Percentiles rank a stretch among this genome's conserved stretches.
Conservation (phyloP, 2,888 invertebrate species). For the Congeria kusceri region DNA sequence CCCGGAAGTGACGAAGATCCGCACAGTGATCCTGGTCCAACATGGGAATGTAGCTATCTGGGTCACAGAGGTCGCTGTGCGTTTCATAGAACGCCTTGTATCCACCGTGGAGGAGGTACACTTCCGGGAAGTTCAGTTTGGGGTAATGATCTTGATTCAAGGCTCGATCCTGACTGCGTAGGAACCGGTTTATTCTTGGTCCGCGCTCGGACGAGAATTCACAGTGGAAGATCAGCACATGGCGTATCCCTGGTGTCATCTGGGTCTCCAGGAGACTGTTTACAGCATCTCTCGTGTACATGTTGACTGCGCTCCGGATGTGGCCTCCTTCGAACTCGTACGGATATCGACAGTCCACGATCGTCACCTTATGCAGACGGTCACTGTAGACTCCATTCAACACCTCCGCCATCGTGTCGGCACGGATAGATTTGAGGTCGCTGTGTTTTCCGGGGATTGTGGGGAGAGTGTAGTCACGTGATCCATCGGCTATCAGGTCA, state of each 20-base stretch:
- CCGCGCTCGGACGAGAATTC: slow-evolving; percentile 59
- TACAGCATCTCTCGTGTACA: slow-evolving; percentile 47
- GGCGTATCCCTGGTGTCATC: slow-evolving; percentile 23
- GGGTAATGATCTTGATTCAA: slow-evolving; percentile 93
- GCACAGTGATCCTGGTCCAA: slow-evolving; percentile 91
- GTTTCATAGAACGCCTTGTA: neutral
- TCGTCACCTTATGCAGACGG: slow-evolving; percentile 15
- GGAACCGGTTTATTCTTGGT: slow-evolving; percentile 49
- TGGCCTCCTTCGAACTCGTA: slow-evolving; percentile 47
- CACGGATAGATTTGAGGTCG: slow-evolving; percentile 78
- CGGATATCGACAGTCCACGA: slow-evolving; percentile 49
- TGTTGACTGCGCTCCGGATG: slow-evolving; percentile 39
- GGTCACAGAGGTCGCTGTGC: slow-evolving; percentile 87
- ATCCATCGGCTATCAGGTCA: slow-evolving; percentile 41
- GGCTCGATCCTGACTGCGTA: slow-evolving; percentile 89
- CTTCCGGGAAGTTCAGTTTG: slow-evolving; percentile 86
- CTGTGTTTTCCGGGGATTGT: slow-evolving; percentile 66
- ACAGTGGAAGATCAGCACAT: slow-evolving; percentile 60
- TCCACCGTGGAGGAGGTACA: slow-evolving; percentile 1
- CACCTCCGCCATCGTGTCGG: slow-evolving; percentile 60
- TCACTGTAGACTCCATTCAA: slow-evolving; percentile 24
- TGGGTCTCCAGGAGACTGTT: slow-evolving; percentile 22
- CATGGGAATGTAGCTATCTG: slow-evolving; percentile 93
- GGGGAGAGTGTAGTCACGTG: neutral
- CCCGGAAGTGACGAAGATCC: slow-evolving; percentile 87